Evolutionary conservation across 2,113 vertebrate genomes (phyloP).

Genomic region (Odocoileus virginianus): DNA sequence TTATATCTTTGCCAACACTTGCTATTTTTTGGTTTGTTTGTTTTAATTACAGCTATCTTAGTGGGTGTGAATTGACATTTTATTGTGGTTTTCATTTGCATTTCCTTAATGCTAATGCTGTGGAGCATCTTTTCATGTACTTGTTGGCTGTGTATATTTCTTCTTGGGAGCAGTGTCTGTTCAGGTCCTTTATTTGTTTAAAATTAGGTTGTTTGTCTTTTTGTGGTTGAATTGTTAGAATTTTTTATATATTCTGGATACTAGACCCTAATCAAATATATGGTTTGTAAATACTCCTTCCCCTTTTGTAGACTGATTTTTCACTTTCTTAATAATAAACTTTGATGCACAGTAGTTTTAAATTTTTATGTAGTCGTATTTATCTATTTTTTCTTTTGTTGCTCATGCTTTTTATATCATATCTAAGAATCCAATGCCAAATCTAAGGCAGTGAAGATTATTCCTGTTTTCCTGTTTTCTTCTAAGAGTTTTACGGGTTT

Average conservation of each 20-base stretch:
- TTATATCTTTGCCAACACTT: not conserved
- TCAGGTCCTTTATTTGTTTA: not conserved
- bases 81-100: not conserved
- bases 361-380: not conserved
- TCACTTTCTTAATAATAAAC: not conserved
- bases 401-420: not conserved
- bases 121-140: not conserved
- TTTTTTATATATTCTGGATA: not conserved
- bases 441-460: not conserved
- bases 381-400: not conserved
- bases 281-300: conserved; percentile 5
- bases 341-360: not conserved
- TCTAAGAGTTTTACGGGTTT: conserved; percentile 3
- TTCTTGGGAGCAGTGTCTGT: conserved; percentile 3
- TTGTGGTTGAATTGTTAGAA: not conserved
- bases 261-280: not conserved
- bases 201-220: conserved; percentile 3
- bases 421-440: not conserved
- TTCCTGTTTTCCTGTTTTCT: not conserved
- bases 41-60: not conserved
- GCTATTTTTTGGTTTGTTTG: conserved; percentile 13
- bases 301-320: not conserved
- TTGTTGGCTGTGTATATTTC: not conserved
- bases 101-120: not conserved
- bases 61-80: not conserved